Conservation (phyloP, 2,113 vertebrate species). For the Rhipidura dahli region DNA sequence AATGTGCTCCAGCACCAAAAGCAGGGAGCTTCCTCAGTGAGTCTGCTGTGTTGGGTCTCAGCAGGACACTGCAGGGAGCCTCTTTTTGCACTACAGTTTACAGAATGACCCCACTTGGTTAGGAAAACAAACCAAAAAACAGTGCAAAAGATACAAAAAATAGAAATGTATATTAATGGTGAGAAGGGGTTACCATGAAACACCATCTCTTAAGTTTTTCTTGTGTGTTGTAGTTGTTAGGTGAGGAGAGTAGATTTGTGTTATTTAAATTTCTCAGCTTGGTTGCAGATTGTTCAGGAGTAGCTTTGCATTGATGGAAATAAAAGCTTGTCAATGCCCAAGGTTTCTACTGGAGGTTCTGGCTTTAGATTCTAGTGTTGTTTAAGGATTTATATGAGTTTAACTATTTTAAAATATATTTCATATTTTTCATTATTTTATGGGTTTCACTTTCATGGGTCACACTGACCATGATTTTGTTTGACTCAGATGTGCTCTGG, state of each 20-base stretch:
- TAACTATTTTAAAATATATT: background rate
- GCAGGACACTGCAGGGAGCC: background rate
- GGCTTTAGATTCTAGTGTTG: too few relatives aligned
- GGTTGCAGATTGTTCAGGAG: background rate
- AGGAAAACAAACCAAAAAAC: background rate
- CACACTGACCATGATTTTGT: background rate
- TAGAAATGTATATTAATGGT: background rate
- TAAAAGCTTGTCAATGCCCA: background rate
- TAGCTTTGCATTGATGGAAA: background rate
- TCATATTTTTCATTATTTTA: background rate
- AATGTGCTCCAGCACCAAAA: background rate
- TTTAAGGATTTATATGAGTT: background rate
- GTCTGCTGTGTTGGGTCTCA: background rate
- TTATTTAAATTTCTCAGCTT: background rate
- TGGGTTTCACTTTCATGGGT: background rate
- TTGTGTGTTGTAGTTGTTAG: fast-evolving
- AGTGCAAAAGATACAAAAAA: background rate
- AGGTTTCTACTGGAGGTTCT: background rate
- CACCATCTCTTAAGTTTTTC: fast-evolving
- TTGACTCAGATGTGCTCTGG: background rate
- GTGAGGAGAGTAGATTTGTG: background rate
- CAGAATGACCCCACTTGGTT: background rate
- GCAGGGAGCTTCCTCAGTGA: background rate
- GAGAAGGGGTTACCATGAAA: background rate
- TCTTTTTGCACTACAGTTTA: background rate